Evolutionary conservation across 2,888 invertebrate genomes (phyloP).

Genomic region (Luperina nickerlii): DNA sequence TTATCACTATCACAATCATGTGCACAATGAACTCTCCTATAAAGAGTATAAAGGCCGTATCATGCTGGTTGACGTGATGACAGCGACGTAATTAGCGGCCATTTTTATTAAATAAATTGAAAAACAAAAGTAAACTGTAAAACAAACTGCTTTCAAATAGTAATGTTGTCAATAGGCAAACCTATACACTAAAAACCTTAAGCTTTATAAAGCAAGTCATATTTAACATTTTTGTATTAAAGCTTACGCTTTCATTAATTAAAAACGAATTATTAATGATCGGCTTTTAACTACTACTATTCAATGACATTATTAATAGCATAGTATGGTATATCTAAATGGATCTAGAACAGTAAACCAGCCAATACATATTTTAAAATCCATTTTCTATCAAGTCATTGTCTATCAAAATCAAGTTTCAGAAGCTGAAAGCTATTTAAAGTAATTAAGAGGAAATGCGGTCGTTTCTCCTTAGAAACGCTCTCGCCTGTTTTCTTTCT

Average conservation of each 20-base stretch:
- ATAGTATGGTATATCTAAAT: not conserved
- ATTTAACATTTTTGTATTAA: conserved; percentile 1
- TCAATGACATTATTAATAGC: conserved; percentile 1
- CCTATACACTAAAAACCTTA: too few species aligned
- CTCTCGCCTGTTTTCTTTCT: too few species aligned
- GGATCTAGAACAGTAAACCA: not conserved
- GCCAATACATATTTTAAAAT: not conserved
- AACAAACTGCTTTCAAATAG: conserved; percentile 12
- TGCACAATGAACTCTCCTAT: not conserved
- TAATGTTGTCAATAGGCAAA: conserved; percentile 7
- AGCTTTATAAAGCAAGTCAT: conserved; percentile 3
- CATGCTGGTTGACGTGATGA: conserved; percentile 4
- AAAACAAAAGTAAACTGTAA: conserved; percentile 8
- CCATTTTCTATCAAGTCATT: not conserved
- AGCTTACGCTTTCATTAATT: not conserved
- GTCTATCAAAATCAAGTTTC: not conserved
- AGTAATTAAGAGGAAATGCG: not conserved
- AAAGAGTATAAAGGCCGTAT: conserved; percentile 9
- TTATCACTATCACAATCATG: not conserved
- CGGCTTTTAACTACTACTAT: conserved; percentile 1
- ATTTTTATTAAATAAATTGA: conserved; percentile 14
- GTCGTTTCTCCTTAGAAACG: too few species aligned
- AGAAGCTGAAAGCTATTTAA: not conserved
- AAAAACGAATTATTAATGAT: conserved; percentile 1
- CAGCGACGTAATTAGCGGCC: not conserved